Base-by-base conservation (phyloP, 2,797 vertebrate species). In the Thalassophryne amazonica region DNA sequence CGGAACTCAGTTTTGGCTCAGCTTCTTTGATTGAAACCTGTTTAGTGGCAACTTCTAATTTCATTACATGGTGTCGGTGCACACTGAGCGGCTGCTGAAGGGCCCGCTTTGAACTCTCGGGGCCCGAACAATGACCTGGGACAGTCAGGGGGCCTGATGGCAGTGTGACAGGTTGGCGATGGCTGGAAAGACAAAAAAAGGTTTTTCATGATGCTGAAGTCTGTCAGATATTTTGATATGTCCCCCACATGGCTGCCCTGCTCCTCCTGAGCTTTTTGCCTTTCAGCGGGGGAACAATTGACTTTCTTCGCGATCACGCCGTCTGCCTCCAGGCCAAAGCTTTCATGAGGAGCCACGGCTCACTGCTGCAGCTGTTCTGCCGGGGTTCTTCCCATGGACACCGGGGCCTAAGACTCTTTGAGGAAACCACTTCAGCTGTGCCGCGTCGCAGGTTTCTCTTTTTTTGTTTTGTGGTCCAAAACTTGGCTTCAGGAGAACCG, bases 201-300 rank as follows among this genome's bases (percentile, higher is more conserved):
- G 89, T 91, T 93, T 95, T 94, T 93, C 93, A 94, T 93, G 93
- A 94, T 91, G 91, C 92, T 95, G 93, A 97, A 95, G 94, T 94
- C 95, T 97, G 95, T 99, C 95, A 97, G 92, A 95, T 95, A 94
- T 95, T 97, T 94, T 96, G 95, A 97, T 93, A 92, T 92, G 94
- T 96, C 93, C 93, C 93, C 92, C 95, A 91, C 95, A 93, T 93
- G 93, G 94, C 91, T 94, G 92, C 86, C 93, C 93, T 88, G 62
- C 82, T 78, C 79, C 71, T 85, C 85, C 78, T 80, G 80, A 66
- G 79, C 76, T 50, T 74, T 69, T 50, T 65, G 74, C 76, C 77
- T 88, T 94, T 95, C 92, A 94, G 64, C 40, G 2, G 41, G 60
- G 91, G 92, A 94, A 98, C 95, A 97, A 97, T 97, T 91, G 93